Base-by-base conservation (phyloP, 2,113 vertebrate genomes). In the Myiozetetes cayanensis region DNA sequence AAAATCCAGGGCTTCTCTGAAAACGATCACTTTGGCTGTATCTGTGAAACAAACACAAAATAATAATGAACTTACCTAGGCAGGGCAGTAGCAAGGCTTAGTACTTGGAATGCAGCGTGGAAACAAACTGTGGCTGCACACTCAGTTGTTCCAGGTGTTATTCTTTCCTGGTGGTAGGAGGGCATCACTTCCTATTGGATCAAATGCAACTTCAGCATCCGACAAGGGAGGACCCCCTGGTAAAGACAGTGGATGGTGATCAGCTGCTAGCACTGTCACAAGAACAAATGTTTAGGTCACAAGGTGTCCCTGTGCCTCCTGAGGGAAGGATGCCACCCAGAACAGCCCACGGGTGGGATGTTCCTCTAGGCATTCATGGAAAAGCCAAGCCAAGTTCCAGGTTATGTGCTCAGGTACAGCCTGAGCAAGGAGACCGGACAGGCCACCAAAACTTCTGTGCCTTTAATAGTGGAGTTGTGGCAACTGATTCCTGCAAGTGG, bases 11-110 rank as follows among this genome's bases (percentile, higher is more conserved):
- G 41, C 83, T 89, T 93, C 52, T 90, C 52, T 90, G 79, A 52
- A 92, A 81, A 24, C 22, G 24, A 71, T 80, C 0, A 0, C 25
- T 58, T 71, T 81, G 70, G 79, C 52, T 17, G 28, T 47, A 1
- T 72, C n/a, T 78, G 39, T 85, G 83, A 90, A 93, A 87, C 31
- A 31, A 61, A 41, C 41, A 68, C 86, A 33, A 88, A 84, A 87
- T 52, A 70, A 31, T 80, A 70, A 86, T 73, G 44, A 77, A 46
- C 8, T 39, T 55, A 52, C 50, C 27, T 95, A 18, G 25, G 22
- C 70, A 63, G 67, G 62, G 41, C 44, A 46, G 52, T 41, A n/a
- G 66, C 0, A 19, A 74, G 87, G 30, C 47, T 77, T 44, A 43
- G 9, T n/a, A 27, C 52, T 87, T 67, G 70, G 70, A 58, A 47